These are phyloP conservation scores for Glaucopsyche alexis DNA, from an alignment of 2,888 invertebrate genomes.

Conservation along the genomic window DNA sequence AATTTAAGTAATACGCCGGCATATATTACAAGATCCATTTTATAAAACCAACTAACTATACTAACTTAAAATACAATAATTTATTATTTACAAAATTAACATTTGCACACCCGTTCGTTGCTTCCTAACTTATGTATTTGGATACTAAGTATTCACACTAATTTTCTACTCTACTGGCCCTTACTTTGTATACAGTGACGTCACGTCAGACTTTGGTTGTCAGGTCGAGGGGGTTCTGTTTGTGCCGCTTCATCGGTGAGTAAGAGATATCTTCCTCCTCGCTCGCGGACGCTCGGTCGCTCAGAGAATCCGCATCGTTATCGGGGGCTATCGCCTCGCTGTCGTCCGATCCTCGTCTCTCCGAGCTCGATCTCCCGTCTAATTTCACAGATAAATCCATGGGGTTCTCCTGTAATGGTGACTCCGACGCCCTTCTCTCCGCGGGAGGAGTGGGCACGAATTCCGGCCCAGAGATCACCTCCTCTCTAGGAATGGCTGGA, in stretches of 20 bases:
- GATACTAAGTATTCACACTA: conserved; percentile 75
- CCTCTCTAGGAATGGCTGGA: conserved; percentile 73
- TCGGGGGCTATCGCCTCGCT: conserved; percentile 74
- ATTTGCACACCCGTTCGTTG: conserved; percentile 73
- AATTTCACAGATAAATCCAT: conserved; percentile 90
- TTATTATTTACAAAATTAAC: conserved; percentile 66
- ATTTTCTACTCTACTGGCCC: conserved; percentile 77
- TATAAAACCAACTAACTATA: conserved; percentile 56
- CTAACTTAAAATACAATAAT: conserved; percentile 62
- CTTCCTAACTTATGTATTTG: conserved; percentile 73
- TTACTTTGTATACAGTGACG: conserved; percentile 30
- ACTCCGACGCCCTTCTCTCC: conserved; percentile 73
- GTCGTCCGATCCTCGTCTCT: conserved; percentile 69
- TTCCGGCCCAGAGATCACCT: conserved; percentile 77
- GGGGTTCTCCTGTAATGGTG: conserved; percentile 85
- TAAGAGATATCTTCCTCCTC: conserved; percentile 77
- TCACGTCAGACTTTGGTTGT: conserved; percentile 84
- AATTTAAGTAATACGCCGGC: conserved; percentile 63
- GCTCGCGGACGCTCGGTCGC: conserved; percentile 69
- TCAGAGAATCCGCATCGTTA: conserved; percentile 67
- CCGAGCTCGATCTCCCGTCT: conserved; percentile 78
- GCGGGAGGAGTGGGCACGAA: conserved; percentile 67
- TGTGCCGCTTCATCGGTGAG: conserved; percentile 80
- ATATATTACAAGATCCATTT: conserved; percentile 31
- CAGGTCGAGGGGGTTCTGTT: conserved; percentile 81